phyloP scores from a whole-genome alignment of 92 coral and sea anemone species.

The Chrysogorgia sp. region DNA sequence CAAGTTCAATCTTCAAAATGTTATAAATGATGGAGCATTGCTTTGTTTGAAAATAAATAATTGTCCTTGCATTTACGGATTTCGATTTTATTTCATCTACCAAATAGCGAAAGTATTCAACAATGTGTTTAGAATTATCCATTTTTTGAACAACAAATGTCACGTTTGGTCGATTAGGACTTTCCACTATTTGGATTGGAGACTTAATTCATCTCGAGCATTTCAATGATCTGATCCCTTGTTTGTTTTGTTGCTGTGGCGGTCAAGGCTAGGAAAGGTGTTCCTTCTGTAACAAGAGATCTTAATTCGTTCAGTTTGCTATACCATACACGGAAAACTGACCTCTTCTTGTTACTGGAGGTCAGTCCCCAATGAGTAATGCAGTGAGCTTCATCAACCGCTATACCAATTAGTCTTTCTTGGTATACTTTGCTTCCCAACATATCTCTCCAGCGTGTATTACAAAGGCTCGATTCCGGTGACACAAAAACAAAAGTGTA shows the following conservation, averaged over 20 bases:
- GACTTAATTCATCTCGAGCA: conserved; percentile 42
- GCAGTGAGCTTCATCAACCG: conserved; percentile 52
- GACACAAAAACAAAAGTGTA: conserved; percentile 46
- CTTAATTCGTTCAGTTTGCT: conserved; percentile 39
- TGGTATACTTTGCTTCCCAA: conserved; percentile 40
- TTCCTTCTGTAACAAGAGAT: conserved; percentile 7
- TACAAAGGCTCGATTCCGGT: conserved; percentile 49
- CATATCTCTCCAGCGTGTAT: conserved; percentile 48
- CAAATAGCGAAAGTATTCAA: conserved; percentile 54
- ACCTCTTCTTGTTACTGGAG: conserved; percentile 20
- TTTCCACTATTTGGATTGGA: conserved; percentile 45
- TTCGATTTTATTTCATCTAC: conserved; percentile 22
- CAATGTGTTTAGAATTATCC: conserved; percentile 29
- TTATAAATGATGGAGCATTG: conserved; percentile 30
- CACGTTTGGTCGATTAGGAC: conserved; percentile 47
- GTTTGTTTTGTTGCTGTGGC: conserved; percentile 66
- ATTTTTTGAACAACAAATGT: conserved; percentile 40
- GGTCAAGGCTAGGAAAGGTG: conserved; percentile 57
- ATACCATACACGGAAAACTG: conserved; percentile 48
- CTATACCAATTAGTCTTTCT: too few relatives aligned
- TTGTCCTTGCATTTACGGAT: conserved; percentile 35
- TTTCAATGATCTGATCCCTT: conserved; percentile 42
- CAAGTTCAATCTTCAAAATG: conserved; percentile 12
- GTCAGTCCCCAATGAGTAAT: conserved; percentile 53
- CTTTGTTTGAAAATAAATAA: conserved; percentile 50